Evolutionary conservation across 92 coral and sea anemone genomes (phyloP), one percentile per base, ranked within the genome.

Genomic region (Bergia sp.): DNA sequence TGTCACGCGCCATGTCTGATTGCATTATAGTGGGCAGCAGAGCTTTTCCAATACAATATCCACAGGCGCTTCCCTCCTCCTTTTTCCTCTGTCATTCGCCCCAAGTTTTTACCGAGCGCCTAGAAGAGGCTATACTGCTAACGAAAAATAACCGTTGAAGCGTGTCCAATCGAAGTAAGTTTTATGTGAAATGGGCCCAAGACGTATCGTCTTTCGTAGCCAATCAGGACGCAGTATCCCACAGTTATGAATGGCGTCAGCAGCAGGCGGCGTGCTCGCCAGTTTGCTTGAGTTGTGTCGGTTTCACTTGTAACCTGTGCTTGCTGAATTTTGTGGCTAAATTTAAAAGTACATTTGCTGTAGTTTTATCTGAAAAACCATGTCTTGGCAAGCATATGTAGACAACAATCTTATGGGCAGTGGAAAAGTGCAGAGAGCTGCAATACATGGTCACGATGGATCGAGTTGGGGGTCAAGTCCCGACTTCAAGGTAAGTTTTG

Each of bases 371-470:
- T n/a, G 58, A 81, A 67, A 21, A 76, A 92, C 53, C 21, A 94
- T 94, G 97, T 93, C 96, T 53, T 94, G 97, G 97, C 97, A 94
- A 91, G 91, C 82, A 49, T 94, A 94, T 61, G 94, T 94, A 43
- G 97, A 94, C 69, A 91, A 73, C 73, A 94, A 88, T 90, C 95
- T 94, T 61, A 7, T 94, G 21, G 94, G 91, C 42, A 83, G 91
- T 3, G 97, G 95, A 72, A 89, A 88, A 73, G 97, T 94, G 69
- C 95, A 93, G 44, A 92, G 81, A 75, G 97, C 94, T 37, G 93
- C 93, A 12, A 94, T 94, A 50, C 90, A 91, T 79, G 97, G 97
- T 37, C 91, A 89, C 11, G 97, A 94, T 84, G 95, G 95, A 8
- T 84, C 94, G 73, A 86, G 88, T 80, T 94, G 97, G 97, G 97